Evolutionary conservation across 2,797 vertebrate species (phyloP).

Genomic region (Gambusia yucatana): DNA sequence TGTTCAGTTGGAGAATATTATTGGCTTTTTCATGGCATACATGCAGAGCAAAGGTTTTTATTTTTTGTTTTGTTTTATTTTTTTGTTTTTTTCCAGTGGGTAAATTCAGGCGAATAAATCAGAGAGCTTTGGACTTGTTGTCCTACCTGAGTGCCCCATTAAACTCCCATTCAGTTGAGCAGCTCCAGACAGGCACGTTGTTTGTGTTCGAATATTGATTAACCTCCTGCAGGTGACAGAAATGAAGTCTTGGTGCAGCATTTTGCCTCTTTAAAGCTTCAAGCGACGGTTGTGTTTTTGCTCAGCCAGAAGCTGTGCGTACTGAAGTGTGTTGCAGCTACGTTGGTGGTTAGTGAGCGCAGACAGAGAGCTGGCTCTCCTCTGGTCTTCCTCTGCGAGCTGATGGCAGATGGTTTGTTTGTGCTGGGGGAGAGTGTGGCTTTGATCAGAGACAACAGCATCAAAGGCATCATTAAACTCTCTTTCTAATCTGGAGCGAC

Average conservation of each 20-base stretch:
- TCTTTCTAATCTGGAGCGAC: constrained; percentile 58
- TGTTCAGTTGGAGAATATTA: constrained; percentile 13
- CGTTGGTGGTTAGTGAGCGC: constrained; percentile 39
- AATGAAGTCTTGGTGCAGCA: constrained; percentile 13
- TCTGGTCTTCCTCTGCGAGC: constrained; percentile 36
- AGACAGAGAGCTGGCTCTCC: constrained; percentile 51
- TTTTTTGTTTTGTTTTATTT: too few relatives aligned
- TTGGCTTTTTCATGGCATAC: constrained; percentile 35
- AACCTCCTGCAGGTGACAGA: constrained; percentile 46
- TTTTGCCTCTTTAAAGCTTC: constrained; percentile 35
- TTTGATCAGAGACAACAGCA: constrained; percentile 65
- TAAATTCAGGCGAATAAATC: constrained; percentile 41
- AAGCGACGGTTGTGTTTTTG: constrained; percentile 15
- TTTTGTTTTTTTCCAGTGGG: constrained; percentile 8
- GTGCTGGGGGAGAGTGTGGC: constrained; percentile 50
- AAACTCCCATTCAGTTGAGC: constrained; percentile 30
- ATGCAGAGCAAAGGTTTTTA: constrained; percentile 20
- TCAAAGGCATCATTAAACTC: constrained; percentile 72
- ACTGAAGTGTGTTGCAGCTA: constrained; percentile 16
- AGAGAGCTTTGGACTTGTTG: constrained; percentile 22
- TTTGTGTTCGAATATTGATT: constrained; percentile 37
- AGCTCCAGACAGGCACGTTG: constrained; percentile 25
- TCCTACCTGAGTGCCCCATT: constrained; percentile 31
- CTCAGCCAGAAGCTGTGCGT: constrained; percentile 6
- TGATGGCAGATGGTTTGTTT: constrained; percentile 71